Percentiles rank a stretch among this genome's conserved stretches.
Evolutionary conservation across 1,140 invertebrate species (phyloP).

Genomic region (Lordiphosa clarofinis): DNA sequence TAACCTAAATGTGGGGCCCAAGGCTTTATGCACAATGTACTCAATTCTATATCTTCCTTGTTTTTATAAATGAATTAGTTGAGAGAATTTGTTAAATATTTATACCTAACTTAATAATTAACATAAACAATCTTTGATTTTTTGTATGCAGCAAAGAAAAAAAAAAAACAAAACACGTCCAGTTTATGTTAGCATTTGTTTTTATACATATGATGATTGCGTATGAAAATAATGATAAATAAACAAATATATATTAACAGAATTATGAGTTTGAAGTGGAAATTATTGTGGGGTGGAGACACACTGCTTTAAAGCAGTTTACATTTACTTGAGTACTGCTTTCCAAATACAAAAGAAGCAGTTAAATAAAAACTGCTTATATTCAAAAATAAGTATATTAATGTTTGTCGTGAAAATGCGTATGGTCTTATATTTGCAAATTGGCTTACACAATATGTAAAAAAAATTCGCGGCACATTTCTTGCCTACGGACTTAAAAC

Average conservation of each 20-base stretch:
- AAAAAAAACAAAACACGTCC: constrained; percentile 46
- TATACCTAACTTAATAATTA: constrained; percentile 35
- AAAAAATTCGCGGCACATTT: too few species aligned
- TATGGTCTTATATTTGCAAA: too few species aligned
- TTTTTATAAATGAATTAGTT: constrained; percentile 28
- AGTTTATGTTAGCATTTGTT: constrained; percentile 52
- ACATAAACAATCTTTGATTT: constrained; percentile 29
- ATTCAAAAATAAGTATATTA: too few species aligned
- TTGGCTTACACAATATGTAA: too few species aligned
- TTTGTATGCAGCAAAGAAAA: constrained; percentile 31
- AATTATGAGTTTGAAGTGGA: not conserved
- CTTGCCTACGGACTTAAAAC: too few species aligned
- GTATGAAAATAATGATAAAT: constrained; percentile 48
- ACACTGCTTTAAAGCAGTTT: too few species aligned
- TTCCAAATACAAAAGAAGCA: too few species aligned
- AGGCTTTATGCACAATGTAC: constrained; percentile 63
- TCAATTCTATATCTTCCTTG: constrained; percentile 45
- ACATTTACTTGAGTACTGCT: too few species aligned
- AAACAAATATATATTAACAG: constrained; percentile 53
- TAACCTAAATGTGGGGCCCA: constrained; percentile 57
- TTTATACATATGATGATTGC: constrained; percentile 36
- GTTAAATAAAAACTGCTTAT: too few species aligned
- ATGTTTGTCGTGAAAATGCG: too few species aligned
- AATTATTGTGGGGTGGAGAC: not conserved
- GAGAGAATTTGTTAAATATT: constrained; percentile 68